Conservation (phyloP, 2,888 invertebrate species). For the Drosophila barbarae region DNA sequence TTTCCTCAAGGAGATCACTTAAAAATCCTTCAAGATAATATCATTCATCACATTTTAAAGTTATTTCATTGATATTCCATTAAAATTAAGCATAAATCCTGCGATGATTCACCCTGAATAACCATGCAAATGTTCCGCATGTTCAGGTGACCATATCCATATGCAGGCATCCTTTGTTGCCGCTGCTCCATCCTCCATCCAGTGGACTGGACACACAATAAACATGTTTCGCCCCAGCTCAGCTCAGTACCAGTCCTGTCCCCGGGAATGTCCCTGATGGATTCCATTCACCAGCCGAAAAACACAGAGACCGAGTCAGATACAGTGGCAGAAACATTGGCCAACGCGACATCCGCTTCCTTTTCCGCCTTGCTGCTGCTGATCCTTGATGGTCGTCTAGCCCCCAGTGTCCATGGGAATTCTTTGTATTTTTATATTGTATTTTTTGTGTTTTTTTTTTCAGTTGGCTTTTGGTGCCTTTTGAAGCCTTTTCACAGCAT, state of each 20-base stretch:
- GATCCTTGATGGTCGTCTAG: conserved; percentile 26
- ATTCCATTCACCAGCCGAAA: conserved; percentile 38
- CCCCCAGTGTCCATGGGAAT: conserved; percentile 27
- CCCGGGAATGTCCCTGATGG: conserved; percentile 29
- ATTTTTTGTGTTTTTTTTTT: not conserved
- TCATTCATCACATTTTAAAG: not conserved
- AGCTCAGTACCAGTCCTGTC: not conserved
- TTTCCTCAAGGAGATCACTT: no score
- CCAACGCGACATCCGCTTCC: conserved; percentile 73
- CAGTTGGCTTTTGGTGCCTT: conserved; percentile 39
- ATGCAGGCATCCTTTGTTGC: conserved; percentile 15
- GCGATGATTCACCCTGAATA: conserved; percentile 12
- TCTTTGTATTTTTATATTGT: conserved; percentile 36
- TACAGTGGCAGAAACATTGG: conserved; percentile 58
- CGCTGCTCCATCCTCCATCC: conserved; percentile 5
- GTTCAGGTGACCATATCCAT: conserved; percentile 34
- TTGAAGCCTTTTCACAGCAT: conserved; percentile 71
- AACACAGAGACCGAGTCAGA: conserved; percentile 19
- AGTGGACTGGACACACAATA: conserved; percentile 36
- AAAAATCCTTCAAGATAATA: no score
- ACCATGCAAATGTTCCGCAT: conserved; percentile 26
- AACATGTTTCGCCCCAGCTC: conserved; percentile 24
- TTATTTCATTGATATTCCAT: not conserved
- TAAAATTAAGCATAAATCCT: not conserved
- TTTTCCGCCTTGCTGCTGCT: conserved; percentile 57